Percentiles rank a stretch among this genome's conserved stretches.
phyloP scores from a whole-genome alignment of 2,888 invertebrate species.

The Tenthredo distinguenda region DNA sequence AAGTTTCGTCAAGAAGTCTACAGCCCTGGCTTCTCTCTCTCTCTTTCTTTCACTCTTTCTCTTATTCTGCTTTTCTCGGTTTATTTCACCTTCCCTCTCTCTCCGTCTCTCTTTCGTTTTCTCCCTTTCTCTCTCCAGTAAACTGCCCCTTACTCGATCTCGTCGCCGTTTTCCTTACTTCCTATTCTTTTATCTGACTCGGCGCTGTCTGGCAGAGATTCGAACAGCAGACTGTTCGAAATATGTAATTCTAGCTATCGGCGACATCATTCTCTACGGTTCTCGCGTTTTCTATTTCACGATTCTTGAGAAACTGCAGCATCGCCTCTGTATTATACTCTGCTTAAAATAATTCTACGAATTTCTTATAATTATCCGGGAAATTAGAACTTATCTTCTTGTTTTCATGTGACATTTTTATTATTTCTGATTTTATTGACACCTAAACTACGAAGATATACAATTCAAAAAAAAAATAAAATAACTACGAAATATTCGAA shows the following conservation, averaged over 20 bases:
- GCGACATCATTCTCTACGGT: not conserved
- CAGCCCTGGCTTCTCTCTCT: not conserved
- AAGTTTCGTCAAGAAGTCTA: conserved; percentile 39
- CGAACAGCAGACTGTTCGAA: not conserved
- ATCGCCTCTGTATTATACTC: too few relatives aligned
- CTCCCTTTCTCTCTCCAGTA: conserved; percentile 5
- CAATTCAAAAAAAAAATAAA: too few relatives aligned
- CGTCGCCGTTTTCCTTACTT: conserved; percentile 1
- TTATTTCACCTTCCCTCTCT: not conserved
- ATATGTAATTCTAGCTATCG: conserved; percentile 25
- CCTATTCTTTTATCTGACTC: conserved; percentile 1
- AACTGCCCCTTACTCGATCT: conserved; percentile 18
- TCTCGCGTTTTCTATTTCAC: not conserved
- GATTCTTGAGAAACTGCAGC: conserved; percentile 10
- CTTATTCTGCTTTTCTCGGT: not conserved
- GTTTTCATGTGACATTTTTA: too few relatives aligned
- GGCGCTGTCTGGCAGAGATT: conserved; percentile 1
- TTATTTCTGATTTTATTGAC: too few relatives aligned
- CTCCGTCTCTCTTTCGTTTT: too few relatives aligned
- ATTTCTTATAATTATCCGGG: too few relatives aligned
- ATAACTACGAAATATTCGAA: too few relatives aligned
- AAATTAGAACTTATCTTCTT: too few relatives aligned
- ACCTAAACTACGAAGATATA: too few relatives aligned
- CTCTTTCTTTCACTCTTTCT: not conserved
- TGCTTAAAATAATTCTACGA: too few relatives aligned